Evolutionary conservation across 2,888 invertebrate species (phyloP).

Genomic region (Gymnosoma rotundatum): DNA sequence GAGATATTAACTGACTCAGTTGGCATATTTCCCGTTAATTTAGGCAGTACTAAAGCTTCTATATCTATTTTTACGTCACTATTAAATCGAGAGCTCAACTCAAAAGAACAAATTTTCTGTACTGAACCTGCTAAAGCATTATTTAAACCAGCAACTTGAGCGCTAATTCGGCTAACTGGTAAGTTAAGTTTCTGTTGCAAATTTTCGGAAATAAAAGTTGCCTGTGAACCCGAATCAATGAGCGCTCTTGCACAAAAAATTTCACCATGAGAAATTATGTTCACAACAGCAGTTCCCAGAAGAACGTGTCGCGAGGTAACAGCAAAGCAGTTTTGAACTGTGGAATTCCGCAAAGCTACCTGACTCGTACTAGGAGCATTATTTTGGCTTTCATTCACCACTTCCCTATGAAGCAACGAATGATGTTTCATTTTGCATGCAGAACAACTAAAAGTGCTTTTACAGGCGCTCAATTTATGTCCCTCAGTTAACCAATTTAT

Average conservation of each 20-base stretch:
- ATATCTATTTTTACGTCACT: background rate
- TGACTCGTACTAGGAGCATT: no score
- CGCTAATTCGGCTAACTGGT: background rate
- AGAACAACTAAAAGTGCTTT: background rate
- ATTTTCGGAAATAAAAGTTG: background rate
- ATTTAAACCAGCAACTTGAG: background rate
- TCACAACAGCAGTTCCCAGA: background rate
- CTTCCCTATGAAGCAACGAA: background rate
- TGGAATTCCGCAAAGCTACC: no score
- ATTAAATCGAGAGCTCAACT: background rate
- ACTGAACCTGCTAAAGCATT: conserved; percentile 9
- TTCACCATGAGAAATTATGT: background rate
- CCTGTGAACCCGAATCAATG: no score
- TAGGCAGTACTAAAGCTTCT: background rate
- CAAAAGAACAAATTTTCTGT: conserved; percentile 20
- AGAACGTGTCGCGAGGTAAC: background rate
- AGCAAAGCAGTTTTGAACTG: background rate
- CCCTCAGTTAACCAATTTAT: background rate
- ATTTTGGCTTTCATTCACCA: no score
- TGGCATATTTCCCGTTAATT: conserved; percentile 10
- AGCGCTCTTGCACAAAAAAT: no score
- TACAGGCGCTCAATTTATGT: background rate
- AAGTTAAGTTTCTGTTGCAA: background rate
- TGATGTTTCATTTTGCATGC: conserved; percentile 4
- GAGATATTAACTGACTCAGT: background rate